Evolutionary conservation across 2,888 invertebrate genomes (phyloP).

Genomic region (Pandemis corylana): DNA sequence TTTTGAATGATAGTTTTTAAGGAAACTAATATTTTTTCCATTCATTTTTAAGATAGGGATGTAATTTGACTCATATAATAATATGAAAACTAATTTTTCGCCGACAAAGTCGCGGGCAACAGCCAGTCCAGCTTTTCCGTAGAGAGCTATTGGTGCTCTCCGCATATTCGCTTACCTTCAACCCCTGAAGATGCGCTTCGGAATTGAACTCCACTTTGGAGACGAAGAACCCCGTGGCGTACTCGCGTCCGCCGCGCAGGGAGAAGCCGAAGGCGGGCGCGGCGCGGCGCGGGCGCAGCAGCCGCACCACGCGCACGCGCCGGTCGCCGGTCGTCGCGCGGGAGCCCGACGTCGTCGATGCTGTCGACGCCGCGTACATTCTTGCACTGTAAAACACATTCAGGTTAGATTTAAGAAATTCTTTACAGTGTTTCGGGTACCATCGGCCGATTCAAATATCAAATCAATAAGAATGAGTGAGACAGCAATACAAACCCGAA

Average conservation of each 20-base stretch:
- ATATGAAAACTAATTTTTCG: no score
- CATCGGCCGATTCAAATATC: not conserved
- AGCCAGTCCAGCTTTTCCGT: no score
- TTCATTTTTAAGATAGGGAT: no score
- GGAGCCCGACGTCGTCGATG: conserved; percentile 75
- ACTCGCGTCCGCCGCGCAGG: conserved; percentile 94
- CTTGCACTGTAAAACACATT: conserved; percentile 49
- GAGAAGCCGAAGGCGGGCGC: conserved; percentile 91
- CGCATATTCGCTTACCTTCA: conserved; percentile 87
- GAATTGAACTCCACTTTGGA: conserved; percentile 94
- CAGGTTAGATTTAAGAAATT: not conserved
- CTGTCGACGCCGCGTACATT: conserved; percentile 75
- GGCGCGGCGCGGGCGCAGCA: conserved; percentile 75
- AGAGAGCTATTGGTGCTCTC: no score
- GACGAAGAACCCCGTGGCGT: conserved; percentile 96
- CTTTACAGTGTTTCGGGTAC: not conserved
- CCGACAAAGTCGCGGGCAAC: no score
- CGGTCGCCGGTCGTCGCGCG: conserved; percentile 65
- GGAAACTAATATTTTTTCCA: no score
- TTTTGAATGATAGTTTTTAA: no score
- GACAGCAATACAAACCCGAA: no score
- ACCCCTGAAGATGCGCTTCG: conserved; percentile 93
- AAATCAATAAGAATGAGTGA: no score
- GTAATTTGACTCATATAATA: no score
- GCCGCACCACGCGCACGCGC: conserved; percentile 73